These are phyloP conservation scores for Dunckerocampus dactyliophorus DNA, from an alignment of 2,113 vertebrate genomes.

Conservation along the genomic window DNA sequence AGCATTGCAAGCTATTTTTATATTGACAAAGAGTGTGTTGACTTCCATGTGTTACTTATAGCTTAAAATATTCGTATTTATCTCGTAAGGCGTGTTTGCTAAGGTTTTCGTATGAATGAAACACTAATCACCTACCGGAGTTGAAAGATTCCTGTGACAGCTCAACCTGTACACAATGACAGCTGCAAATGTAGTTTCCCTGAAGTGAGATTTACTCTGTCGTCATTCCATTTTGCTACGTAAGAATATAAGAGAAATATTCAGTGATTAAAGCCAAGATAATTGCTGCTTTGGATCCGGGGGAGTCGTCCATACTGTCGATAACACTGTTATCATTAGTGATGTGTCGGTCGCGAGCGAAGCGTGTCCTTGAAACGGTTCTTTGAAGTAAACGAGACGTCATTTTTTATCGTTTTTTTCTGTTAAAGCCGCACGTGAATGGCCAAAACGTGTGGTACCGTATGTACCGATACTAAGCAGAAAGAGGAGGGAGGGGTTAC, in stretches of 20 bases:
- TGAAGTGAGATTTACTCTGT: not conserved
- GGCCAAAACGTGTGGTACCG: no score
- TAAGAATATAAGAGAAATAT: not conserved
- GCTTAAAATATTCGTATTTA: not conserved
- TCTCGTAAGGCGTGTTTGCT: not conserved
- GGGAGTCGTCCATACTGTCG: conserved; percentile 15
- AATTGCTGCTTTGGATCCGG: conserved; percentile 5
- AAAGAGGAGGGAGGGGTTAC: no score
- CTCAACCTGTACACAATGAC: conserved; percentile 43
- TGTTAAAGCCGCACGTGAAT: no score
- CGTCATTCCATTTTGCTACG: conserved; percentile 23
- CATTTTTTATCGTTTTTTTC: no score
- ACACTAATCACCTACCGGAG: conserved; percentile 62
- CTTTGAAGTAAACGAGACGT: no score
- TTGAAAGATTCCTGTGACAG: conserved; percentile 59
- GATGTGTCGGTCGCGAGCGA: no score
- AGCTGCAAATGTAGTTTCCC: conserved; percentile 19
- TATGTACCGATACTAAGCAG: no score
- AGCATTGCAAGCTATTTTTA: conserved; percentile 36
- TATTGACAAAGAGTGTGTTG: conserved; percentile 7
- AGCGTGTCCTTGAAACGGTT: no score
- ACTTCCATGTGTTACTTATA: rapidly evolving
- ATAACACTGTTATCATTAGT: conserved; percentile 7
- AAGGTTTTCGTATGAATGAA: not conserved
- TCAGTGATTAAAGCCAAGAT: not conserved